Conservation (phyloP, 2,888 invertebrate species). For the Hipparchia semele region DNA sequence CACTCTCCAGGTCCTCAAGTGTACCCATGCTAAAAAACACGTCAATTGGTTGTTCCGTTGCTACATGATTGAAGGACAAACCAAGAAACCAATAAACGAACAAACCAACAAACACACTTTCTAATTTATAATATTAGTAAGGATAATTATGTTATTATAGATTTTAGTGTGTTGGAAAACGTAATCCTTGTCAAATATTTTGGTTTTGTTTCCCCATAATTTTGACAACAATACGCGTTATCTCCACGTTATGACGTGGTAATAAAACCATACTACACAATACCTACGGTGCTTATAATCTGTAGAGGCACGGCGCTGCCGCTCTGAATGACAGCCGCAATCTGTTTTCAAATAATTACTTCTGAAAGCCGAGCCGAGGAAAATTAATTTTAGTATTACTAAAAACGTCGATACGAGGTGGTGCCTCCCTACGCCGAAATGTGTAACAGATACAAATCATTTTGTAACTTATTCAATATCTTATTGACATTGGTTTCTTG, state of each 20-base stretch:
- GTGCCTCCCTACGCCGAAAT: background rate
- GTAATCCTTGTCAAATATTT: background rate
- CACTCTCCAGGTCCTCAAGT: no score
- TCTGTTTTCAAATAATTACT: conserved; percentile 79
- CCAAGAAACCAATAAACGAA: no score
- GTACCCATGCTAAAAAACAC: no score
- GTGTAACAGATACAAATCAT: no score
- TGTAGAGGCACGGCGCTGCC: conserved; percentile 11
- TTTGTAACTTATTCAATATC: no score
- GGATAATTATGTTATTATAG: no score
- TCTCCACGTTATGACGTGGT: background rate
- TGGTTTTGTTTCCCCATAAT: background rate
- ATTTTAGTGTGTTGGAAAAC: no score
- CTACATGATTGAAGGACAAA: no score
- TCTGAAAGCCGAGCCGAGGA: conserved; percentile 71
- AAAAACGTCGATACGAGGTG: conserved; percentile 54
- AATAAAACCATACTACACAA: background rate
- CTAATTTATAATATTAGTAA: no score
- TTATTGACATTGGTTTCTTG: no score
- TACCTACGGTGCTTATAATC: conserved; percentile 4
- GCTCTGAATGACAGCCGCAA: conserved; percentile 68
- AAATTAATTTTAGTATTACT: conserved; percentile 76
- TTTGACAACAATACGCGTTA: background rate
- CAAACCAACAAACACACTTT: no score
- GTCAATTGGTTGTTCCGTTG: no score